Evolutionary conservation across 2,797 vertebrate genomes (phyloP), one percentile per base, ranked within the genome.

Genomic region (Spea hammondii): DNA sequence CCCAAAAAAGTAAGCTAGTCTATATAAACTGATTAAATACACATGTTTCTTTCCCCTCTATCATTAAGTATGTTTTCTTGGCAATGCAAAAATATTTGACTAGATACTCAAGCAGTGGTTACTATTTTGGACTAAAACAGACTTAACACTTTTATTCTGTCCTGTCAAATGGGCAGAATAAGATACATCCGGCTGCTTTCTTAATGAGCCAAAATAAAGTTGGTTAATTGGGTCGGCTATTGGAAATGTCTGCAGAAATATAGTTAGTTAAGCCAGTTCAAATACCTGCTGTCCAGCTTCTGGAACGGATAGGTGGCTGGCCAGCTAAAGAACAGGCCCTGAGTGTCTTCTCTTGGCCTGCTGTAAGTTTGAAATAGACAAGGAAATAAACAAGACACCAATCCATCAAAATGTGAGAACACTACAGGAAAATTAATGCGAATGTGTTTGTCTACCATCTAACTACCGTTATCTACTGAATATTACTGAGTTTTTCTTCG

Each of bases 211-310:
- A 72, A 79, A 72, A 72, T 67, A 81, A 72, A 76, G 79, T 65
- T 72, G 60, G 66, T 77, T 71, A 66, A 71, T 55, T 65, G 68
- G 65, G 45, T 66, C 50, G 57, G 47, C 54, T 47, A 57, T 76
- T 67, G 79, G 79, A 66, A 76, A 81, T 47, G 69, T 79, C 66
- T 75, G 13, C n/a, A 57, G 17, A 76, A 75, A 75, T 69, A 17
- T 71, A 32, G 62, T 81, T 72, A 65, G 68, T 55, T 76, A 47
- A 77, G 60, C 69, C 71, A 60, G 50, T 54, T 77, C 32, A 72
- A 76, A 76, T 76, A 76, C 77, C 53, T 81, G 79, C 74, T 45
- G 11, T 81, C 74, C 50, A 32, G 51, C 62, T 81, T 81, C 74
- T 51, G 53, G 74, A 32, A 76, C 67, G 13, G 45, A 66, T 44